phyloP scores from a whole-genome alignment of 2,113 vertebrate genomes.

The Megatriorchis doriae region DNA sequence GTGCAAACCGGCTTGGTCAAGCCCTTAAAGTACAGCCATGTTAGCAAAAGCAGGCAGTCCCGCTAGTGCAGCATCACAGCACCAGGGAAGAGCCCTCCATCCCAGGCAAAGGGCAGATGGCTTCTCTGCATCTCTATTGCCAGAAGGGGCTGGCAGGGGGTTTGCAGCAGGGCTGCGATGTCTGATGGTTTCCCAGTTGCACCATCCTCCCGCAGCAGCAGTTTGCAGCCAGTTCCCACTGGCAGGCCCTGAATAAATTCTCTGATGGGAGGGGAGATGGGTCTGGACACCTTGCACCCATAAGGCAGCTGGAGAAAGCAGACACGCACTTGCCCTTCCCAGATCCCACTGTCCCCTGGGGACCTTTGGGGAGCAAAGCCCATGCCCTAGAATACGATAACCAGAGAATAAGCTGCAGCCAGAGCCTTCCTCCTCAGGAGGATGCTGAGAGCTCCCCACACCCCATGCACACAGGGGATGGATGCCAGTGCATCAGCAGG shows the following conservation, averaged over 20 bases:
- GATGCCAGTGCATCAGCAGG: neutral
- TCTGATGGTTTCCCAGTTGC: neutral
- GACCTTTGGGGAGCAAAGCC: neutral
- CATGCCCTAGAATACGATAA: neutral
- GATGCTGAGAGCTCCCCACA: neutral
- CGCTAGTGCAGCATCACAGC: neutral
- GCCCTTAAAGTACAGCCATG: neutral
- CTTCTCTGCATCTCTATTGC: neutral
- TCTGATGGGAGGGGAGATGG: neutral
- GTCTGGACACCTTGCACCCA: neutral
- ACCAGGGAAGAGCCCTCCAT: neutral
- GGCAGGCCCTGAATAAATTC: neutral
- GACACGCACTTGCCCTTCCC: neutral
- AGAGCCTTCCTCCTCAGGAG: neutral
- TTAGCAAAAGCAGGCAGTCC: neutral
- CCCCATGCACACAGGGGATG: neutral
- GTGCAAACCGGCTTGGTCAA: accelerated
- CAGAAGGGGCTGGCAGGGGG: neutral
- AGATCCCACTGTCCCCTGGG: neutral
- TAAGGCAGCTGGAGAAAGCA: neutral
- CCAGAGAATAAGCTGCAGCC: neutral
- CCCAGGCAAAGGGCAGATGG: neutral
- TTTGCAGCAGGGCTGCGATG: neutral
- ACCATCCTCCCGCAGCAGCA: neutral
- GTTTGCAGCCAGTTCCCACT: neutral